phyloP scores from a whole-genome alignment of 2,797 vertebrate genomes.

The Basileuterus tristriatus region DNA sequence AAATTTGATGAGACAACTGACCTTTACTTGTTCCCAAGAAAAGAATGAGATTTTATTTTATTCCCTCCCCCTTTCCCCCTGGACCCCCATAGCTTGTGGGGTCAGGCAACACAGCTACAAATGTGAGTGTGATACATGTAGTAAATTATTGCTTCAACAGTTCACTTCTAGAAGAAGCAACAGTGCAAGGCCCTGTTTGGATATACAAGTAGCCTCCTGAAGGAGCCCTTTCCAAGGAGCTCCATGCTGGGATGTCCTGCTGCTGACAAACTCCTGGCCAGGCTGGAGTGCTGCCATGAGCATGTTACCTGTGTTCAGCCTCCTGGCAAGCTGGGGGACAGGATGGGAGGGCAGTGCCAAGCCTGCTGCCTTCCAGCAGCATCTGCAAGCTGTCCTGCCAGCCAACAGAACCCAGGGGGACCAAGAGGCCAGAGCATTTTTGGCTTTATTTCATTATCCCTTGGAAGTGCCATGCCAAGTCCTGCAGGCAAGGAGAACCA shows the following conservation, averaged over 20 bases:
- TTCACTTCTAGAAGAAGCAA: background rate
- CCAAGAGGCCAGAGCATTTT: background rate
- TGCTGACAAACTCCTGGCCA: background rate
- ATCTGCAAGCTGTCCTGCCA: background rate
- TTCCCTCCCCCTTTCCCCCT: rapidly evolving
- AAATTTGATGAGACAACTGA: constrained; percentile 25
- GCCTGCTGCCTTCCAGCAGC: background rate
- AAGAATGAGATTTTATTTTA: background rate
- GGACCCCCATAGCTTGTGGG: background rate
- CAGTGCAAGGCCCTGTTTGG: background rate
- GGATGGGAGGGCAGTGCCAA: background rate
- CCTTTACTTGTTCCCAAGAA: constrained; percentile 26
- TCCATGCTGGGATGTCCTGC: background rate
- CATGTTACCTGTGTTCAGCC: background rate
- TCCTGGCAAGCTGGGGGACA: background rate
- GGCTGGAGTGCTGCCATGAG: background rate
- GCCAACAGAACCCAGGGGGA: background rate
- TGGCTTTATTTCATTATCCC: background rate
- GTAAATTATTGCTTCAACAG: background rate
- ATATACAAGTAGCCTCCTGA: background rate
- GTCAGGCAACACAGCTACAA: background rate
- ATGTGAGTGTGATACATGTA: background rate
- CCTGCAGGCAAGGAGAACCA: background rate
- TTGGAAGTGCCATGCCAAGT: background rate
- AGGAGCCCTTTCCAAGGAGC: background rate